Evolutionary conservation across 2,888 invertebrate species (phyloP).

Genomic region (Tetropium fuscum): DNA sequence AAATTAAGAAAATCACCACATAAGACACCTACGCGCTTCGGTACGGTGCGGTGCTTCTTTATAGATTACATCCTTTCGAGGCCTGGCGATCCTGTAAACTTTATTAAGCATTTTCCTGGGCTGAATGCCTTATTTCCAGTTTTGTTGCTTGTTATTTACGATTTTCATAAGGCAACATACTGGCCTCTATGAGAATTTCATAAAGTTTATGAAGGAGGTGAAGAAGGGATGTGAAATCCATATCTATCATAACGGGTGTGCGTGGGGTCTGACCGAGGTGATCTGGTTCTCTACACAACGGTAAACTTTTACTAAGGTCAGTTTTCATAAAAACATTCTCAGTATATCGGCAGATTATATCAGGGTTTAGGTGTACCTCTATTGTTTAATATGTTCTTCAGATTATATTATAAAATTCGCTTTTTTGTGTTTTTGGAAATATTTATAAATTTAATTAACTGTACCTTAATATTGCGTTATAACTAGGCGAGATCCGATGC

Average conservation of each 20-base stretch:
- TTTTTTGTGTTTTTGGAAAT: too few species aligned
- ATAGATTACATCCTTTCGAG: constrained; percentile 8
- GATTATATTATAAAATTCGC: too few species aligned
- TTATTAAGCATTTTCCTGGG: constrained; percentile 22
- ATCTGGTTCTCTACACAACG: too few species aligned
- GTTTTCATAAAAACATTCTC: too few species aligned
- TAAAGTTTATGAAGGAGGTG: constrained; percentile 12
- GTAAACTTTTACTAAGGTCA: too few species aligned
- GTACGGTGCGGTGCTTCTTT: constrained; percentile 9
- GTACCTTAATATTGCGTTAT: too few species aligned
- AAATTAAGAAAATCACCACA: too few species aligned
- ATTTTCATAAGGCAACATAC: constrained; percentile 27
- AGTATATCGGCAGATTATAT: too few species aligned
- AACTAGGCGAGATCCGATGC: too few species aligned
- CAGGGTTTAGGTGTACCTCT: too few species aligned
- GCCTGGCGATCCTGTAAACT: constrained; percentile 3
- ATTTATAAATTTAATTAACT: too few species aligned
- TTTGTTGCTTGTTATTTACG: constrained; percentile 30
- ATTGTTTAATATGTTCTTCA: too few species aligned
- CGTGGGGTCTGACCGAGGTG: neutral
- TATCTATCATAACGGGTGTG: constrained; percentile 16
- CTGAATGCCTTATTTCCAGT: constrained; percentile 4
- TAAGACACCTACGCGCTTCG: constrained; percentile 10
- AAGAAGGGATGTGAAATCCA: constrained; percentile 35
- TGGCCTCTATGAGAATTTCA: constrained; percentile 31